A percentile compares a stretch with the other conserved stretches of the same genome.
Evolutionary conservation across 2,888 invertebrate species (phyloP).

Genomic region (Phyllotreta cruciferae): DNA sequence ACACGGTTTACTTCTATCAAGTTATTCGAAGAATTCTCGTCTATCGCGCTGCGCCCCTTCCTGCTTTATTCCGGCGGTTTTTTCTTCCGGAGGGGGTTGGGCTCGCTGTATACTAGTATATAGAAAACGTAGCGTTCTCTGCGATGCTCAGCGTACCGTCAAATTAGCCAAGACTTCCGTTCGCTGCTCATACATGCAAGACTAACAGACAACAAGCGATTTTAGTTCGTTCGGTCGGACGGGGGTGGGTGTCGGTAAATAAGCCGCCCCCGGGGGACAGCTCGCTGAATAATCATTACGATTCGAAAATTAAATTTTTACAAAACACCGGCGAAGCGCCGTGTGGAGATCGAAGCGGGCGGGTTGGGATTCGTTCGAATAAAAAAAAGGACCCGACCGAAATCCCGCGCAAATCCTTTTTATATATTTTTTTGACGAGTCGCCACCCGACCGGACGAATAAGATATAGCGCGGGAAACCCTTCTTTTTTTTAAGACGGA

Average conservation of each 20-base stretch:
- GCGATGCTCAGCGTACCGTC: constrained; percentile 10
- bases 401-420: too few relatives aligned
- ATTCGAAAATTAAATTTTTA: too few relatives aligned
- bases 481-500: too few relatives aligned
- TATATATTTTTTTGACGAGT: too few relatives aligned
- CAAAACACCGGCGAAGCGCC: too few relatives aligned
- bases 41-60: not conserved
- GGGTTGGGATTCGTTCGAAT: too few relatives aligned
- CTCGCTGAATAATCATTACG: too few relatives aligned
- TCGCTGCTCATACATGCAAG: constrained; percentile 18
- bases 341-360: too few relatives aligned
- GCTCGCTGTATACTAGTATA: not conserved
- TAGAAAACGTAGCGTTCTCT: constrained; percentile 14
- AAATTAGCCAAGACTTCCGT: constrained; percentile 18
- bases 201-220: constrained; percentile 17
- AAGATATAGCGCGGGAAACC: too few relatives aligned
- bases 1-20: not conserved
- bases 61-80: not conserved
- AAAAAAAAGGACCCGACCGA: too few relatives aligned
- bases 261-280: not conserved
- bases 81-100: not conserved
- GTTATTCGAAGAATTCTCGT: constrained; percentile 14
- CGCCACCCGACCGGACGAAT: too few relatives aligned
- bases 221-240: not conserved
- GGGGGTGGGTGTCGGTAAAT: constrained; percentile 1